These are phyloP conservation scores for Chaetoderma sp. DNA, from an alignment of 2,888 invertebrate species.

Conservation along the genomic window DNA sequence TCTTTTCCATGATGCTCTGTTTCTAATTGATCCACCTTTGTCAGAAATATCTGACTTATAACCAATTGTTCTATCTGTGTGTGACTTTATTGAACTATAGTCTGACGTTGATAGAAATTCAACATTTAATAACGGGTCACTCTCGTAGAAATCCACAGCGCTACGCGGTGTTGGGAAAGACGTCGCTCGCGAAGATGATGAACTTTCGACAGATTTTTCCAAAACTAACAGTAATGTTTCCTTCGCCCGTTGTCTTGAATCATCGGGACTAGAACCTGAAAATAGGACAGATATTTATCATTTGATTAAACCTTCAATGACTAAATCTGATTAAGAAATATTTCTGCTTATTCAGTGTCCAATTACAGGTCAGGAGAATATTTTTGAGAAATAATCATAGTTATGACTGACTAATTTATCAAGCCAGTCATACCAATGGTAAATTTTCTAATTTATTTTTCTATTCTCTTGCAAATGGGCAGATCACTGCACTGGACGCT, in stretches of 20 bases:
- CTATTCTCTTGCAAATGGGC: too few species aligned
- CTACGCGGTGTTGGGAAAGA: conserved; percentile 28
- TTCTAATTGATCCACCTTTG: too few species aligned
- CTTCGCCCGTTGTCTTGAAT: conserved; percentile 43
- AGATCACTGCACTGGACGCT: too few species aligned
- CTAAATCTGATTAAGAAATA: too few species aligned
- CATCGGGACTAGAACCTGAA: conserved; percentile 49
- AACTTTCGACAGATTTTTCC: conserved; percentile 44
- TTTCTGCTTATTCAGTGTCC: too few species aligned
- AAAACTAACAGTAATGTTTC: conserved; percentile 50
- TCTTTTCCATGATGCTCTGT: too few species aligned
- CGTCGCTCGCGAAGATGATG: conserved; percentile 29
- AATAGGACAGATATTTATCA: background rate
- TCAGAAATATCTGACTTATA: background rate
- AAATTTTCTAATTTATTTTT: too few species aligned
- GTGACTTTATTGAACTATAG: too few species aligned
- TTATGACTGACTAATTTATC: too few species aligned
- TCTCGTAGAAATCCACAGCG: conserved; percentile 43
- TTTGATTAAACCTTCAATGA: background rate
- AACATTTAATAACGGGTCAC: conserved; percentile 49
- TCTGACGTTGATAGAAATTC: conserved; percentile 31
- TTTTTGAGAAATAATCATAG: too few species aligned
- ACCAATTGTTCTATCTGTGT: background rate
- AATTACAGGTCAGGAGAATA: too few species aligned
- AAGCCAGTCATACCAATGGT: too few species aligned